Evolutionary conservation across 2,113 vertebrate genomes (phyloP).

Genomic region (Centropus bengalensis): DNA sequence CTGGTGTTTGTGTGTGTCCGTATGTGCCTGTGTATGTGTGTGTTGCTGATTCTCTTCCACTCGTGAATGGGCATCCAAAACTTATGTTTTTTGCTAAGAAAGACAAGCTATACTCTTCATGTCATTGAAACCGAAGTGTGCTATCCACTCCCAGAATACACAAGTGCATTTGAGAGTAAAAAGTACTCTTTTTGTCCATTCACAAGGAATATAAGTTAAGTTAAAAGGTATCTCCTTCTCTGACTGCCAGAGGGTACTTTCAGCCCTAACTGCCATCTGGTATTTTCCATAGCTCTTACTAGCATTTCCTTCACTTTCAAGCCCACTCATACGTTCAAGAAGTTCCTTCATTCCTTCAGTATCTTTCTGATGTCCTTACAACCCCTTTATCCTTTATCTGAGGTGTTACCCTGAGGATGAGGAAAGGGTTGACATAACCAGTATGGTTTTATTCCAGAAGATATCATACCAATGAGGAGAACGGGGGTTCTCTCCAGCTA

Average conservation of each 20-base stretch:
- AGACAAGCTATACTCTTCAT: neutral
- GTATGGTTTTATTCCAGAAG: neutral
- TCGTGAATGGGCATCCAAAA: neutral
- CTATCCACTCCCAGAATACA: neutral
- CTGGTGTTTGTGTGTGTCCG: neutral
- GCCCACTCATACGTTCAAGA: neutral
- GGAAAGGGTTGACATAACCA: neutral
- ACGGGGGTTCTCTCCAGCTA: neutral
- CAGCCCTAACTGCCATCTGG: neutral
- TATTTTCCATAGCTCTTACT: neutral
- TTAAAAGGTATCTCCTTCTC: neutral
- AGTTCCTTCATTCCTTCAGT: neutral
- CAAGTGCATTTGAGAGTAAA: neutral
- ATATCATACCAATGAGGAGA: neutral
- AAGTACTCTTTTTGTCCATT: neutral
- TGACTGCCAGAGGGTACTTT: neutral
- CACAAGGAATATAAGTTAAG: neutral
- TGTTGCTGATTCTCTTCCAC: neutral
- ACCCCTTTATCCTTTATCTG: neutral
- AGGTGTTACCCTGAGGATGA: neutral
- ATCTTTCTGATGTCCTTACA: neutral
- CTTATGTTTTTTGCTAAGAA: neutral
- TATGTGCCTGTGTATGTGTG: accelerated
- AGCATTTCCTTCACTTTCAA: neutral
- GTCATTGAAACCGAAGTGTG: neutral